phyloP scores from a whole-genome alignment of 2,113 vertebrate genomes.

The Cairina moschata region DNA sequence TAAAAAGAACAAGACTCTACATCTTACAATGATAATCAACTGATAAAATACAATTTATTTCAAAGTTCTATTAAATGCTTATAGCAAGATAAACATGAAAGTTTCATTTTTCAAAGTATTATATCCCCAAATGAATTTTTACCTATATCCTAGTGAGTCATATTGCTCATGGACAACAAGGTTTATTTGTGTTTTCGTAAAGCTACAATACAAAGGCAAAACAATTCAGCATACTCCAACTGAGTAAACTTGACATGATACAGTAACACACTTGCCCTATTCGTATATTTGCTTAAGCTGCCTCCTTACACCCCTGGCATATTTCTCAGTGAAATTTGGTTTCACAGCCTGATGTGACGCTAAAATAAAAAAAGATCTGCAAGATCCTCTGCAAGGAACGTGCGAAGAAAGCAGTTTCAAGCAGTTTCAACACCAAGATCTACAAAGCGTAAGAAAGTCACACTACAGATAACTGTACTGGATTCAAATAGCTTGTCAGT shows the following conservation, averaged over 20 bases:
- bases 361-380: background rate
- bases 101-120: conserved; percentile 16
- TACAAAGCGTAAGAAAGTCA: conserved; percentile 59
- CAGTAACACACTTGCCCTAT: background rate
- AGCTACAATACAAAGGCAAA: conserved; percentile 41
- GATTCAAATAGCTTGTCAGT: conserved; percentile 25
- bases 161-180: conserved; percentile 10
- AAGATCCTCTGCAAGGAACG: background rate
- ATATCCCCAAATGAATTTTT: conserved; percentile 56
- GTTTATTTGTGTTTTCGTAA: conserved; percentile 23
- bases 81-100: conserved; percentile 56
- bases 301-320: background rate
- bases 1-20: conserved; percentile 47
- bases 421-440: background rate
- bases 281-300: background rate
- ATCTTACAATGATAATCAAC: conserved; percentile 58
- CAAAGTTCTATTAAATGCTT: conserved; percentile 52
- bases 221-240: background rate
- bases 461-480: conserved; percentile 22
- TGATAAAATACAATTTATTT: conserved; percentile 57
- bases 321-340: background rate
- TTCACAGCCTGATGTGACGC: background rate
- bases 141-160: conserved; percentile 14
- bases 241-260: background rate
- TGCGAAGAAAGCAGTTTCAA: background rate